Conservation (phyloP, 2,888 invertebrate genomes). For the Microdon myrmicae region DNA sequence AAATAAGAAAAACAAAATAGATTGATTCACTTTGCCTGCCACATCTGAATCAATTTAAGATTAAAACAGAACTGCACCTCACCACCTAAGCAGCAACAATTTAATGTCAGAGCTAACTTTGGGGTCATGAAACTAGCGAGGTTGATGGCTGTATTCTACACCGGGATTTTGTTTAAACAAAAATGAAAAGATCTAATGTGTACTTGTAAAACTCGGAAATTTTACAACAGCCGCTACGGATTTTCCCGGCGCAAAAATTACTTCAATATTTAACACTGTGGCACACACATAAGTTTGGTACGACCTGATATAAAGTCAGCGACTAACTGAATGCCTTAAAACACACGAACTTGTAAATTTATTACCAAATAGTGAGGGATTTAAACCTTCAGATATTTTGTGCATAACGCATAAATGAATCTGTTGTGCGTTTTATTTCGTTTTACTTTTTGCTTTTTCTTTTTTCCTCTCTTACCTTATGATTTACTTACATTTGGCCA, state of each 20-base stretch:
- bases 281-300: slow-evolving; percentile 8
- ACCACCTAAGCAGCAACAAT: slow-evolving; percentile 22
- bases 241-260: slow-evolving; percentile 15
- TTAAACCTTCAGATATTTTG: slow-evolving; percentile 41
- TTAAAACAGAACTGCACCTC: slow-evolving; percentile 19
- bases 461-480: slow-evolving; percentile 16
- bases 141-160: slow-evolving; percentile 3
- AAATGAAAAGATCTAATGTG: neutral
- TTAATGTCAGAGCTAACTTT: slow-evolving; percentile 42
- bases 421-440: slow-evolving; percentile 28
- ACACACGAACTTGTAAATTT: slow-evolving; percentile 43
- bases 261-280: slow-evolving; percentile 5
- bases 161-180: slow-evolving; percentile 5
- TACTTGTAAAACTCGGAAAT: neutral
- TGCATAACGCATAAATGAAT: slow-evolving; percentile 34
- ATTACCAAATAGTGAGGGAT: slow-evolving; percentile 42
- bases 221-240: neutral
- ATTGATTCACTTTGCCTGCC: slow-evolving; percentile 25
- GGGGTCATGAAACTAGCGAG: slow-evolving; percentile 47
- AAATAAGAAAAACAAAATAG: neutral
- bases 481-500: slow-evolving; percentile 30
- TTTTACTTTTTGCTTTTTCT: no score
- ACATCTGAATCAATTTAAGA: slow-evolving; percentile 25
- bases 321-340: slow-evolving; percentile 45
- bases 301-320: slow-evolving; percentile 37